Conservation (phyloP, 2,113 vertebrate genomes). For the Grammatotria lemairii region DNA sequence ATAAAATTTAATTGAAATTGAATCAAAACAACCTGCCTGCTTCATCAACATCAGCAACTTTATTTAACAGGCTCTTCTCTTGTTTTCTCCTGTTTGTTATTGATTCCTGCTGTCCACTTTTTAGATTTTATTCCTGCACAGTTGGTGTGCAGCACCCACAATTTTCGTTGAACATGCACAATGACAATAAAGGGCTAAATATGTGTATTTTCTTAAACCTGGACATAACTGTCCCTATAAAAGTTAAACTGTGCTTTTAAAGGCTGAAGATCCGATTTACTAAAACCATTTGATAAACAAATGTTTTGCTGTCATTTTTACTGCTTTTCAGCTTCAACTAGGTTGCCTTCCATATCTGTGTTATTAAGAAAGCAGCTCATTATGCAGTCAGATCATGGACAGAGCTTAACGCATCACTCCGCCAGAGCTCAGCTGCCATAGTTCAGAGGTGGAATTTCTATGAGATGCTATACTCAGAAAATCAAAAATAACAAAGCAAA, state of each 20-base stretch:
- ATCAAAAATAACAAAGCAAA: neutral
- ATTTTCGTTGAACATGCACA: neutral
- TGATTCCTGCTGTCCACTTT: neutral
- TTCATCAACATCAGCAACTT: neutral
- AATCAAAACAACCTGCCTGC: neutral
- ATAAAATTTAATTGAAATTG: neutral
- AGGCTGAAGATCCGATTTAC: neutral
- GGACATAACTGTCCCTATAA: neutral
- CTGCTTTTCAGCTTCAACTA: neutral
- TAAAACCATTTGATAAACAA: neutral
- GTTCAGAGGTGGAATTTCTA: neutral
- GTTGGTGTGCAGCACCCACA: neutral
- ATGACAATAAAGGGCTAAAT: neutral
- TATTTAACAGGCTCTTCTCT: neutral
- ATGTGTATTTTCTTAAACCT: neutral
- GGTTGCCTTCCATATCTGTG: neutral
- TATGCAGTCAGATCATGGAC: neutral
- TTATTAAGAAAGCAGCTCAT: neutral
- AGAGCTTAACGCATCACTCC: neutral
- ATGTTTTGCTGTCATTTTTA: neutral
- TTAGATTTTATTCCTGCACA: neutral
- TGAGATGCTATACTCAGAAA: neutral
- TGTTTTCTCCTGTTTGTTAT: neutral
- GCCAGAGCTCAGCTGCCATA: neutral
- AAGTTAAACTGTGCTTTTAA: neutral